Conservation (phyloP, 1,140 invertebrate genomes). For the Melanaphis sacchari region DNA sequence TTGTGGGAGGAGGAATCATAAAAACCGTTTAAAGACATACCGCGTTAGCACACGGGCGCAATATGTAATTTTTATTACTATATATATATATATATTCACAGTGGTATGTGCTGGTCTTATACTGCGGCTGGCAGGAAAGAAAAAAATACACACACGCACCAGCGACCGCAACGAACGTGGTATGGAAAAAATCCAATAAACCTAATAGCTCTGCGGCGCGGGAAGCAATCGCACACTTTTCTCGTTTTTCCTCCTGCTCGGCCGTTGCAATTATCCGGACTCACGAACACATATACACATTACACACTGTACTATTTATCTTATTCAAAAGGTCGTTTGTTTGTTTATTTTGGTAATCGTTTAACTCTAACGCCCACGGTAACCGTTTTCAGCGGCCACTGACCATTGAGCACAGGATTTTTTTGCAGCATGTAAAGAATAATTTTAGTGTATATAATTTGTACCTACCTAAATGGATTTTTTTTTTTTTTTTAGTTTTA, state of each 20-base stretch:
- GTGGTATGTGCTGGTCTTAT: neutral
- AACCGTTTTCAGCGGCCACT: neutral
- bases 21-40: slow-evolving; percentile 36
- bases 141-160: neutral
- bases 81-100: neutral
- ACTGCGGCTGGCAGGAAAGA: neutral
- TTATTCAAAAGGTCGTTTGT: slow-evolving; percentile 24
- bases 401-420: neutral
- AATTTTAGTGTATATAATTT: neutral
- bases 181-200: slow-evolving; percentile 31
- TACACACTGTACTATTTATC: neutral
- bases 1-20: neutral
- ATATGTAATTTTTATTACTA: slow-evolving; percentile 29
- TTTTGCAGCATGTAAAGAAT: neutral
- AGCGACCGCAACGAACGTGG: neutral
- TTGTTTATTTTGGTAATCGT: slow-evolving; percentile 24
- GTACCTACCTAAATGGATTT: neutral
- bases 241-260: neutral
- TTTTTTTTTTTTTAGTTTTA: neutral
- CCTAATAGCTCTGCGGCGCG: slow-evolving; percentile 26
- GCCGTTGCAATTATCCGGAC: slow-evolving; percentile 9
- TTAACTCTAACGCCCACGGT: neutral
- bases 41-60: slow-evolving; percentile 1
- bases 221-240: slow-evolving; percentile 16
- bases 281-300: neutral